These are phyloP conservation scores for Haliclona indistincta DNA, from an alignment of 37 sponge, comb jelly and placozoan genomes.

Conservation along the genomic window DNA sequence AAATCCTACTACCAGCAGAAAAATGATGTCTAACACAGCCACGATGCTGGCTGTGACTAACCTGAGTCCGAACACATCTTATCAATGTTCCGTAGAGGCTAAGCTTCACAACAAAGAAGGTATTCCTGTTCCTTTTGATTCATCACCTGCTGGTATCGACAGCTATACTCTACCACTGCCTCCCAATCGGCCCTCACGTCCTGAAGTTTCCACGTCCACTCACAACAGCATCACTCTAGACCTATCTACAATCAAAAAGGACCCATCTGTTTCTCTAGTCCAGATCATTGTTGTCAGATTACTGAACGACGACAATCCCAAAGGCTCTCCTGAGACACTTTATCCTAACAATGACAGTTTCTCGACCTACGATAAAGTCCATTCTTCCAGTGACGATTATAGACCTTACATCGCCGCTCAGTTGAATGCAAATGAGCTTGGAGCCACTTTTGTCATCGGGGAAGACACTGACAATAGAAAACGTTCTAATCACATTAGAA, in stretches of 20 bases:
- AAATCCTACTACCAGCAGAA: too few species aligned
- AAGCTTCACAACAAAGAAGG: too few species aligned
- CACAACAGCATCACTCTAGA: neutral
- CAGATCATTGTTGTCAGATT: neutral
- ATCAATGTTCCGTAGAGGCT: too few species aligned
- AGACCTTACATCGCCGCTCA: constrained; percentile 9
- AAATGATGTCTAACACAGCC: too few species aligned
- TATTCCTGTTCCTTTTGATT: too few species aligned
- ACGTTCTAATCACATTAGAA: neutral
- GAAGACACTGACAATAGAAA: neutral
- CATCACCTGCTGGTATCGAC: neutral
- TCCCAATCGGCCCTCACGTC: neutral
- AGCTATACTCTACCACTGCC: neutral
- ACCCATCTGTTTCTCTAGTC: neutral
- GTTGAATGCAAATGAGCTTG: neutral
- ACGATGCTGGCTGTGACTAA: too few species aligned
- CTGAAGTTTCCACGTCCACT: neutral
- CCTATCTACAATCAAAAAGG: neutral
- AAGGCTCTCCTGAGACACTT: neutral
- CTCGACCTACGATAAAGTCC: neutral
- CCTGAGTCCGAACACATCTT: too few species aligned
- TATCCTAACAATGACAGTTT: neutral
- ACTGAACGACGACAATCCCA: neutral
- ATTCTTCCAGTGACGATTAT: neutral
- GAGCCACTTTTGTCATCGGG: neutral